Percentiles rank a stretch among this genome's conserved stretches.
Conservation (phyloP, 2,888 invertebrate species). For the Drosophila formosana region DNA sequence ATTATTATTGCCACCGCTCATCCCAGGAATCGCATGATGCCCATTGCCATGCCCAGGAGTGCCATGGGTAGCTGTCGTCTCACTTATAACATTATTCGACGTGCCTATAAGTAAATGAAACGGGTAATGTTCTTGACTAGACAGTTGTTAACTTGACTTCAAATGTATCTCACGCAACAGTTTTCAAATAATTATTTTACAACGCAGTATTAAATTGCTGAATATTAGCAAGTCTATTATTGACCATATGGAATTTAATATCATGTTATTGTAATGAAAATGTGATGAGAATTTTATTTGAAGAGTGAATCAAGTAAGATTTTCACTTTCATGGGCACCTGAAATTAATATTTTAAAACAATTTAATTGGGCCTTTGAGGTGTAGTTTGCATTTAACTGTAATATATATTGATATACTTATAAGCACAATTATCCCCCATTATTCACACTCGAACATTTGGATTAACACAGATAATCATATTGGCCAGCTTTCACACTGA, state of each 20-base stretch:
- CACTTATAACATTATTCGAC: conserved; percentile 70
- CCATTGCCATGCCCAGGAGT: conserved; percentile 51
- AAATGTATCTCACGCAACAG: neutral
- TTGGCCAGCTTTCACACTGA: neutral
- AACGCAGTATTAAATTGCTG: neutral
- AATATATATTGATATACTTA: no score
- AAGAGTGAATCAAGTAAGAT: no score
- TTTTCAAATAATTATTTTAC: neutral
- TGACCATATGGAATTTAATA: no score
- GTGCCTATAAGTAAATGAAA: conserved; percentile 65
- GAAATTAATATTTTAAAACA: no score
- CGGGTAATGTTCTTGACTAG: neutral
- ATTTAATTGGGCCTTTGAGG: no score
- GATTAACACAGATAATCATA: neutral
- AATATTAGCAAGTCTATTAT: no score
- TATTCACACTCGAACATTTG: neutral
- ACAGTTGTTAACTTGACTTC: neutral
- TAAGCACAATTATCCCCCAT: neutral
- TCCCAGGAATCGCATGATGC: conserved; percentile 38
- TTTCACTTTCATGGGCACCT: no score
- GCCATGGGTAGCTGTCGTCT: conserved; percentile 33
- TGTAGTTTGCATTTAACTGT: no score
- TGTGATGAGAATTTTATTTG: no score
- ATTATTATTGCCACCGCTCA: conserved; percentile 81
- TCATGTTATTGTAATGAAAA: no score